phyloP scores from a whole-genome alignment of 2,888 invertebrate genomes.

The Bombyx huttoni region DNA sequence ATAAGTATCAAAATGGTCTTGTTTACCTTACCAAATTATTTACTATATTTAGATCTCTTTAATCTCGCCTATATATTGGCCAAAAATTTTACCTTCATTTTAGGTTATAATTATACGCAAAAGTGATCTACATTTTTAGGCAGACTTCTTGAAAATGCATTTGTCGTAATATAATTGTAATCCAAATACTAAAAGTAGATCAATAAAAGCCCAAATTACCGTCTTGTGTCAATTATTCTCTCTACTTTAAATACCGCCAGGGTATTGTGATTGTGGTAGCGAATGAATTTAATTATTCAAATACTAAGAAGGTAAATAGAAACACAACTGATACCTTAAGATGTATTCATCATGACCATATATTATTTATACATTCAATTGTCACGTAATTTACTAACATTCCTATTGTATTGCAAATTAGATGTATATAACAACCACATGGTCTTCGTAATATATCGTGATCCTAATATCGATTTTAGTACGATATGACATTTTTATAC shows the following conservation, averaged over 20 bases:
- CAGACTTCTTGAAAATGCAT: no score
- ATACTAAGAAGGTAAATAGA: conserved; percentile 7
- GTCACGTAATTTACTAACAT: no score
- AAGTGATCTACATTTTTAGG: no score
- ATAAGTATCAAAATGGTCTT: neutral
- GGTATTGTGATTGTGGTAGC: no score
- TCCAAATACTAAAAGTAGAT: no score
- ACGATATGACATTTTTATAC: conserved; percentile 74
- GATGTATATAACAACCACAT: conserved; percentile 77
- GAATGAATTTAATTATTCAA: neutral
- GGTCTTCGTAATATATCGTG: conserved; percentile 77
- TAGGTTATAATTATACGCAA: no score
- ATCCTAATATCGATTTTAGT: conserved; percentile 77
- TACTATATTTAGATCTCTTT: neutral
- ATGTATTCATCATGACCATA: conserved; percentile 7
- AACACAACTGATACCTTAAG: conserved; percentile 9
- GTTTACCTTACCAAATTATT: neutral
- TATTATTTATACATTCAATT: neutral
- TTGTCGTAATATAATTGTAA: no score
- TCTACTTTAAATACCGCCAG: no score
- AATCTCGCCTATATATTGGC: no score
- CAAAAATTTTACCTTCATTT: no score
- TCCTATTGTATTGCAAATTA: conserved; percentile 15
- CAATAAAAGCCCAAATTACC: no score
- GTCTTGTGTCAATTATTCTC: no score